phyloP scores from a whole-genome alignment of 2,888 invertebrate species.

The Lamellibrachia satsuma region DNA sequence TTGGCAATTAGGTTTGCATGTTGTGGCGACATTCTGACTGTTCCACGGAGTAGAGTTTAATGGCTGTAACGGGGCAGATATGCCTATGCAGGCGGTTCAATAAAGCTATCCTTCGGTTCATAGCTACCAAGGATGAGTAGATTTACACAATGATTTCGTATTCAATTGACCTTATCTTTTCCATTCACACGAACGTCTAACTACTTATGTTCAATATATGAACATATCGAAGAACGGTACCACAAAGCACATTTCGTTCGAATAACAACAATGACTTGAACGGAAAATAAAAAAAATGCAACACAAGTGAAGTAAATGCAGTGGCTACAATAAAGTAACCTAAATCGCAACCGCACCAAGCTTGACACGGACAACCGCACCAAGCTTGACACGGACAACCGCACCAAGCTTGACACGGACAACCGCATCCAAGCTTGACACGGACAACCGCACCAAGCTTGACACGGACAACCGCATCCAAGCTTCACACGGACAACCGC shows the following conservation, averaged over 20 bases:
- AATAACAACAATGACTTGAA: background rate
- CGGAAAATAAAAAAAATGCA: background rate
- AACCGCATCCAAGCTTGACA: too few relatives aligned
- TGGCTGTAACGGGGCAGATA: background rate
- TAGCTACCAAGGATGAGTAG: background rate
- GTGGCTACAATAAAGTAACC: background rate
- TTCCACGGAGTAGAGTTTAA: background rate
- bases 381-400: too few relatives aligned
- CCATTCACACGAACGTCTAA: background rate
- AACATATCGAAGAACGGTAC: background rate
- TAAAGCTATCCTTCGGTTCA: background rate
- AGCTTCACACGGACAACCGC: too few relatives aligned
- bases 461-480: too few relatives aligned
- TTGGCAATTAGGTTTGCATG: background rate
- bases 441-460: too few relatives aligned
- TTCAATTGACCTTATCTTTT: background rate
- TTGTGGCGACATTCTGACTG: background rate
- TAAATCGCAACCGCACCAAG: background rate
- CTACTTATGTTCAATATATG: background rate
- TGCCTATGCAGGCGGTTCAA: background rate
- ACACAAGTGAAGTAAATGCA: background rate
- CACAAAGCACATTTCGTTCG: background rate
- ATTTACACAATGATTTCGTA: background rate
- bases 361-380: background rate
- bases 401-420: too few relatives aligned